Percentiles rank a stretch among this genome's conserved stretches.
These are phyloP conservation scores for Eulithis testata DNA, from an alignment of 2,888 invertebrate genomes.

Conservation along the genomic window DNA sequence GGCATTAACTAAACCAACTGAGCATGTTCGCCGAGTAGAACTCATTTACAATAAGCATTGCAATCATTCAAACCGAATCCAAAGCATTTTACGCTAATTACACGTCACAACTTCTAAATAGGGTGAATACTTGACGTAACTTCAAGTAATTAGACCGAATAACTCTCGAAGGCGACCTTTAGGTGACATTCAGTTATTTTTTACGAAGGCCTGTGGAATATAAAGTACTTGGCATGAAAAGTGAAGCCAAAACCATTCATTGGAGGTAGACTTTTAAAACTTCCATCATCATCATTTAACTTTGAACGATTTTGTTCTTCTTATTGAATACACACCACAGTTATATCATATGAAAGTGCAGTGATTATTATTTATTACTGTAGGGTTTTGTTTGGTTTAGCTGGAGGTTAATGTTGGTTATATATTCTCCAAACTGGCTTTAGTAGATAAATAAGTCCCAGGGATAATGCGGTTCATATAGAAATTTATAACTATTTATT, in stretches of 20 bases:
- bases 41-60: conserved; percentile 13
- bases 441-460: too few relatives aligned
- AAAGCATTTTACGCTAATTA: conserved; percentile 28
- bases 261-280: neutral
- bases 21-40: conserved; percentile 12
- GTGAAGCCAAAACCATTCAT: neutral
- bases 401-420: too few relatives aligned
- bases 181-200: conserved; percentile 22
- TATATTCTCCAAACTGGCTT: too few relatives aligned
- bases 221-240: conserved; percentile 14
- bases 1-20: conserved; percentile 10
- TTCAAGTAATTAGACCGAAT: conserved; percentile 13
- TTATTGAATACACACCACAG: too few relatives aligned
- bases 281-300: too few relatives aligned
- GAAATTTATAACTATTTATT: too few relatives aligned
- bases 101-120: conserved; percentile 25
- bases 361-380: too few relatives aligned
- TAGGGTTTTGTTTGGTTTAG: too few relatives aligned
- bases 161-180: conserved; percentile 17
- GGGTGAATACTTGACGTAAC: conserved; percentile 21
- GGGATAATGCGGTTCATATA: too few relatives aligned
- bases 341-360: too few relatives aligned
- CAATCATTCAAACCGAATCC: conserved; percentile 19
- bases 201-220: conserved; percentile 7
- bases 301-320: too few relatives aligned